Conservation (phyloP, 2,888 invertebrate genomes). For the Cataglyphis livida region DNA sequence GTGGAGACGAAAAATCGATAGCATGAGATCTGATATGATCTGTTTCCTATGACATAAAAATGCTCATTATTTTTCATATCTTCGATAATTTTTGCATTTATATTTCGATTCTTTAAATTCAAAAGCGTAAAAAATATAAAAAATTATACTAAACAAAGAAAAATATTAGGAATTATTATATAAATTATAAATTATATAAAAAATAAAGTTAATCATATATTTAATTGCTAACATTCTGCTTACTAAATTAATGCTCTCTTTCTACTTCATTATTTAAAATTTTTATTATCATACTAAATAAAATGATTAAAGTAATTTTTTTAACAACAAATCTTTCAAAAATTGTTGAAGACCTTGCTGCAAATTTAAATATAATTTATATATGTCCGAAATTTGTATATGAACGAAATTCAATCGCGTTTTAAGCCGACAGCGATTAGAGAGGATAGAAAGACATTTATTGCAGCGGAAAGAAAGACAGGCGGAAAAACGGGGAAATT, state of each 20-base stretch:
- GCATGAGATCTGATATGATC: conserved; percentile 4
- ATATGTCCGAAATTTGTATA: not conserved
- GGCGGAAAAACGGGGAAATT: conserved; percentile 59
- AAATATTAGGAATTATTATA: not conserved
- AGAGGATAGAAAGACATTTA: conserved; percentile 31
- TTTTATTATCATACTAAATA: not conserved
- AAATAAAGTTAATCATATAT: not conserved
- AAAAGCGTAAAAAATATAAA: not conserved
- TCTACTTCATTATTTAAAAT: not conserved
- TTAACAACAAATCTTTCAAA: conserved; percentile 10
- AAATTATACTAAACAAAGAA: not conserved
- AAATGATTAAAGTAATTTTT: not conserved
- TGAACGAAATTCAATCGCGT: conserved; percentile 28
- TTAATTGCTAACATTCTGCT: not conserved
- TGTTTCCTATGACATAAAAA: not conserved
- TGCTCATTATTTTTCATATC: not conserved
- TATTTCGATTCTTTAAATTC: not conserved
- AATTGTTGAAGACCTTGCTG: conserved; percentile 7
- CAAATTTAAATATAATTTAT: not conserved
- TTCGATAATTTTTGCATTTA: not conserved
- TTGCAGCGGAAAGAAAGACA: conserved; percentile 46
- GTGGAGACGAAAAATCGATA: conserved; percentile 39
- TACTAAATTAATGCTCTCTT: not conserved
- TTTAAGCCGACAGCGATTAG: not conserved
- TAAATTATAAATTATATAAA: no score